Percentiles rank a stretch among this genome's conserved stretches.
phyloP scores from a whole-genome alignment of 2,797 vertebrate species.

The Psittacula echo region DNA sequence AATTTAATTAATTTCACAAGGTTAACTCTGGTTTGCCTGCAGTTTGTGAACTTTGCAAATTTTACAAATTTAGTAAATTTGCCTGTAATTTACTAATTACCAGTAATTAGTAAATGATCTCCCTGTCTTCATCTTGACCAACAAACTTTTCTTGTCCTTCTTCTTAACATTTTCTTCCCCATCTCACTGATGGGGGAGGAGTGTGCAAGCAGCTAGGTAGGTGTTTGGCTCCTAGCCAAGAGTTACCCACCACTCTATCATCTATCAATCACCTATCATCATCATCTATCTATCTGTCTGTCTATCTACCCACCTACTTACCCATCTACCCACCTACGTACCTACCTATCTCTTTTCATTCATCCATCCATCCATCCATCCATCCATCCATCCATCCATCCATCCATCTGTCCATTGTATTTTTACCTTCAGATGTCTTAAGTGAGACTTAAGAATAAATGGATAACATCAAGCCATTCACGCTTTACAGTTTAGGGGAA shows the following conservation, averaged over 20 bases:
- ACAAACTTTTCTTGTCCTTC: not conserved
- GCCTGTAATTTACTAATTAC: too few relatives aligned
- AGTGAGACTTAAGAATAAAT: not conserved
- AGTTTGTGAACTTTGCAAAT: not conserved
- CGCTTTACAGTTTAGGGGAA: not conserved
- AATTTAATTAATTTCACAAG: not conserved
- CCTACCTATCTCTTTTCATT: not conserved
- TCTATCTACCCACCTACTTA: not conserved
- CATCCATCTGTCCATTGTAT: not conserved
- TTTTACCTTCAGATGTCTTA: not conserved
- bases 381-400: not conserved
- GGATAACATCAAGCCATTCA: not conserved
- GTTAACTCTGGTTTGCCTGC: not conserved
- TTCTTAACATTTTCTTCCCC: not conserved
- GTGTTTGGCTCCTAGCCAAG: not conserved
- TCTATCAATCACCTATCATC: too few relatives aligned
- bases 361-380: too few relatives aligned
- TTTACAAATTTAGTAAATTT: too few relatives aligned
- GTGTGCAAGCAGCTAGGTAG: not conserved
- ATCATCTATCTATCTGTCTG: too few relatives aligned
- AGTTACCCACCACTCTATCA: not conserved
- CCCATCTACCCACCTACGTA: too few relatives aligned
- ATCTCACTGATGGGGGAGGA: not conserved
- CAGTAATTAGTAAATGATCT: not conserved
- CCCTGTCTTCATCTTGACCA: not conserved